These are phyloP conservation scores for Percina caprodes DNA, from an alignment of 2,113 vertebrate species.

Conservation along the genomic window DNA sequence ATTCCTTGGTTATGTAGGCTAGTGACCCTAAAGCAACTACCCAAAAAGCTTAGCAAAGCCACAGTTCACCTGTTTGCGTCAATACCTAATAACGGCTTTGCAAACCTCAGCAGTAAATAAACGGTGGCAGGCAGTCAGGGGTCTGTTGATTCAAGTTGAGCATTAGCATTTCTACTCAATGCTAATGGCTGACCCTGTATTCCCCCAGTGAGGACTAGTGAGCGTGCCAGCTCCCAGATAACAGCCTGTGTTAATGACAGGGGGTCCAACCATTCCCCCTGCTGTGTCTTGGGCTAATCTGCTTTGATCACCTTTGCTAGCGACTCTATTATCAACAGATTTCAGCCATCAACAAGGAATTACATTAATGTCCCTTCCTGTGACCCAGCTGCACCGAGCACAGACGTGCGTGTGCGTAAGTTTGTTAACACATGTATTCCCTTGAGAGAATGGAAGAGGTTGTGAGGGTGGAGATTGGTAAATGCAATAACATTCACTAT, in stretches of 20 bases:
- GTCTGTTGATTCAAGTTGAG: constrained; percentile 78
- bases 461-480: constrained; percentile 49
- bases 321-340: constrained; percentile 88
- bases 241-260: constrained; percentile 82
- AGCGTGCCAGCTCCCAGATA: constrained; percentile 72
- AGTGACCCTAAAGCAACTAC: constrained; percentile 17
- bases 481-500: constrained; percentile 63
- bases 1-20: constrained; percentile 4
- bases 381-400: constrained; percentile 68
- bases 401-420: background rate
- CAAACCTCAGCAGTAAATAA: constrained; percentile 72
- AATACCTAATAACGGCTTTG: constrained; percentile 59
- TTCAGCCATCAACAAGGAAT: constrained; percentile 85
- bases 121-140: constrained; percentile 62
- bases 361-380: constrained; percentile 82
- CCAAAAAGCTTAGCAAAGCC: constrained; percentile 37
- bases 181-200: constrained; percentile 84
- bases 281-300: constrained; percentile 85
- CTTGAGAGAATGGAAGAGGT: constrained; percentile 48
- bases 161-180: constrained; percentile 83
- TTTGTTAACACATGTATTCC: constrained; percentile 71
- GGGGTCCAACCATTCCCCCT: constrained; percentile 76
- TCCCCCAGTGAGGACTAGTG: constrained; percentile 75
- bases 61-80: constrained; percentile 56
- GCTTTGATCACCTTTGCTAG: constrained; percentile 86